A percentile compares a stretch with the other conserved stretches of the same genome.
Conservation (phyloP, 2,113 vertebrate genomes). For the Tenebrosternarchus preto region DNA sequence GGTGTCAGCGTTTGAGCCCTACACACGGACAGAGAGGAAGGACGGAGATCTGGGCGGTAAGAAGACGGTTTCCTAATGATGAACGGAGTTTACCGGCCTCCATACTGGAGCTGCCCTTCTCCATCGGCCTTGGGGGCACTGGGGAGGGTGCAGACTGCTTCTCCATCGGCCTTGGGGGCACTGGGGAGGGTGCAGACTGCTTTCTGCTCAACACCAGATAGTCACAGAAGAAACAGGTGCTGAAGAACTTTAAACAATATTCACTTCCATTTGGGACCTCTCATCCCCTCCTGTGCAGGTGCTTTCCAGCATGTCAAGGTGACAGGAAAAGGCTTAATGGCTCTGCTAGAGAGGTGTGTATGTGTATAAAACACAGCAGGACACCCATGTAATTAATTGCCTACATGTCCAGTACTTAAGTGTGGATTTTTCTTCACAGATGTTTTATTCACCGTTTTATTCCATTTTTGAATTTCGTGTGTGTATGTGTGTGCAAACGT, state of each 20-base stretch:
- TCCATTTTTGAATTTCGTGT: conserved; percentile 37
- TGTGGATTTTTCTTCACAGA: conserved; percentile 14
- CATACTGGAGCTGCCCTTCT: conserved; percentile 1
- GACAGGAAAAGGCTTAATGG: background rate
- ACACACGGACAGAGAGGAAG: conserved; percentile 82
- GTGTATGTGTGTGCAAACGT: background rate
- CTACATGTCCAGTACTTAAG: conserved; percentile 16
- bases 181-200: conserved; percentile 8
- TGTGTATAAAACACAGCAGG: background rate
- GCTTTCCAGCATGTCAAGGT: conserved; percentile 2
- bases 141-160: conserved; percentile 11
- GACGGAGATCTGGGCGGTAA: conserved; percentile 73
- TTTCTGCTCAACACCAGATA: background rate
- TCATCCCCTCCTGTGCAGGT: conserved; percentile 17
- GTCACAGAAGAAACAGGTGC: background rate
- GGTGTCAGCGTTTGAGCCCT: conserved; percentile 90
- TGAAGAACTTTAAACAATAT: conserved; percentile 9
- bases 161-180: background rate
- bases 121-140: background rate
- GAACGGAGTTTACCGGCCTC: background rate
- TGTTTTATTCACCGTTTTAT: conserved; percentile 26
- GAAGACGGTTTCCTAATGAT: conserved; percentile 79
- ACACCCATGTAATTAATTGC: conserved; percentile 40
- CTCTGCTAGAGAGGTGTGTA: conserved; percentile 20
- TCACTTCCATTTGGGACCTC: background rate